phyloP scores from a whole-genome alignment of 2,113 vertebrate species.

The Cathartes aura region DNA sequence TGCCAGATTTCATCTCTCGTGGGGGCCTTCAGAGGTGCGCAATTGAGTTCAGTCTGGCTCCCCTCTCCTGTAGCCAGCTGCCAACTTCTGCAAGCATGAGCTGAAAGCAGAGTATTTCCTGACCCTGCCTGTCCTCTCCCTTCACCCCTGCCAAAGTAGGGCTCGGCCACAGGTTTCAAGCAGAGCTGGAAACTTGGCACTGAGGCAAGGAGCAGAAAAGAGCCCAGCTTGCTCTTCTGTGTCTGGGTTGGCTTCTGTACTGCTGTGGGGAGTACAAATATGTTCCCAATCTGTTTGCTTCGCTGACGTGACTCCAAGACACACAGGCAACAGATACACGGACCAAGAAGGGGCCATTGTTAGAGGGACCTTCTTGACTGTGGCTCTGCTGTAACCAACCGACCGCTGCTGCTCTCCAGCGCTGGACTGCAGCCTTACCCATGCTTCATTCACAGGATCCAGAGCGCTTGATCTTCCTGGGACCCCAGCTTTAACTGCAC shows the following conservation, averaged over 20 bases:
- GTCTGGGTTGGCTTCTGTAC: constrained; percentile 30
- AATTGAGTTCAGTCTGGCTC: not conserved
- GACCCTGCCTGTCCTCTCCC: not conserved
- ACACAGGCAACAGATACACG: constrained; percentile 8
- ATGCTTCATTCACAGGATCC: not conserved
- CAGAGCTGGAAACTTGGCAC: constrained; percentile 45
- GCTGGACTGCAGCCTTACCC: not conserved
- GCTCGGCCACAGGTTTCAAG: not conserved
- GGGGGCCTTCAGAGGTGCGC: not conserved
- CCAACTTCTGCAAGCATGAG: not conserved
- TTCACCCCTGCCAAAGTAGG: not conserved
- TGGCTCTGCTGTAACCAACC: not conserved
- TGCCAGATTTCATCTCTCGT: not conserved
- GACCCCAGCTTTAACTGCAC: not conserved
- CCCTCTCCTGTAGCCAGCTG: not conserved
- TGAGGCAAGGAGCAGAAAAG: not conserved
- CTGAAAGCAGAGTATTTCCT: not conserved
- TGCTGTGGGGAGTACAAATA: constrained; percentile 56
- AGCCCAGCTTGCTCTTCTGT: constrained; percentile 40
- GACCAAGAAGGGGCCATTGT: constrained; percentile 64
- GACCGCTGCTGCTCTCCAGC: not conserved
- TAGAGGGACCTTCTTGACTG: not conserved
- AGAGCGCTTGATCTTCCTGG: accelerated
- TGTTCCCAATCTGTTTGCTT: constrained; percentile 56
- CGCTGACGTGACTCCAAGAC: constrained; percentile 29